Conservation (phyloP, 2,888 invertebrate species). For the Phalangium opilio region DNA sequence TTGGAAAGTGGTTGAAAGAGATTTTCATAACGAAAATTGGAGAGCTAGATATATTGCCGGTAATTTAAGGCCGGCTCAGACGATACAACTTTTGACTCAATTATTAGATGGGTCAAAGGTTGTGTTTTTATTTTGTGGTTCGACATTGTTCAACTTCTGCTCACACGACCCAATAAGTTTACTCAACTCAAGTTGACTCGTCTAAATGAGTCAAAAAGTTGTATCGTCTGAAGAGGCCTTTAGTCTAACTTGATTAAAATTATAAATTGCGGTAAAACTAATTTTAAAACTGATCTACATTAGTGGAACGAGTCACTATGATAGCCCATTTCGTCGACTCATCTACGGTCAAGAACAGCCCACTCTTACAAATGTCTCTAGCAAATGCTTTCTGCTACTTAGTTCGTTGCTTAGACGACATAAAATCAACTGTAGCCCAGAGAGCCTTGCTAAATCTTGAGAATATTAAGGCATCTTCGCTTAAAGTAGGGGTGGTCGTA, state of each 20-base stretch:
- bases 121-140: not conserved
- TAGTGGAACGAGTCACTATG: constrained; percentile 82
- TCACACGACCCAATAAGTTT: too few relatives aligned
- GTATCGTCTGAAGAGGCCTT: too few relatives aligned
- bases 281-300: too few relatives aligned
- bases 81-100: too few relatives aligned
- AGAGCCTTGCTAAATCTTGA: constrained; percentile 79
- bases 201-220: too few relatives aligned
- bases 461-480: constrained; percentile 52
- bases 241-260: too few relatives aligned
- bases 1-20: constrained; percentile 85
- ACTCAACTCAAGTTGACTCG: too few relatives aligned
- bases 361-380: constrained; percentile 65
- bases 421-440: constrained; percentile 87
- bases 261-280: too few relatives aligned
- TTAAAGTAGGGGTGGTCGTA: constrained; percentile 10
- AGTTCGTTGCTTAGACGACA: constrained; percentile 89
- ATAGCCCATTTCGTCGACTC: constrained; percentile 85
- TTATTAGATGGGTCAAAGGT: not conserved
- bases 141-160: not conserved
- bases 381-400: constrained; percentile 95
- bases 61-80: constrained; percentile 27
- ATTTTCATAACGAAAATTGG: constrained; percentile 83
- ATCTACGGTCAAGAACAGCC: constrained; percentile 65
- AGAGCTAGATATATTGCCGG: constrained; percentile 74